Percentiles rank a stretch among this genome's conserved stretches.
Conservation (phyloP, 2,113 vertebrate species). For the Myotis yumanensis region DNA sequence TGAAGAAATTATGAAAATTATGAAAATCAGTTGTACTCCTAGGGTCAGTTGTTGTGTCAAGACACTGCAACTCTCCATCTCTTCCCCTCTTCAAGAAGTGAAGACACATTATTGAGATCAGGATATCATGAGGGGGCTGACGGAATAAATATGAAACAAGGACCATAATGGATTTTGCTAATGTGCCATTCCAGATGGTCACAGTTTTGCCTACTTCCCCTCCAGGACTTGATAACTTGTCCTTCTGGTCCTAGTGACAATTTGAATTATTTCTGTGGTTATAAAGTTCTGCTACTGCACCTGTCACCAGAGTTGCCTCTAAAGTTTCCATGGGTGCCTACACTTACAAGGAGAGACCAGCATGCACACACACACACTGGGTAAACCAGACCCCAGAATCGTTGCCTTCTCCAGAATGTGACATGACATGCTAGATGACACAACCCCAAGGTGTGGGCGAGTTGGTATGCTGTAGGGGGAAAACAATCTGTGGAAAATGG, state of each 20-base stretch:
- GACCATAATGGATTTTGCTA: neutral
- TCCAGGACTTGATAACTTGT: neutral
- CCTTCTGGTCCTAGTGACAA: neutral
- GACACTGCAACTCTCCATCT: neutral
- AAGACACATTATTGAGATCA: neutral
- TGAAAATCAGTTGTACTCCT: neutral
- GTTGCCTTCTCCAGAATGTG: neutral
- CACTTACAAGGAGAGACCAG: neutral
- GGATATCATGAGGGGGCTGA: neutral
- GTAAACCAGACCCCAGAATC: too few species aligned
- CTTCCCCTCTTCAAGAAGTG: neutral
- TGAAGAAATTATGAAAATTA: neutral
- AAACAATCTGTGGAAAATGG: neutral
- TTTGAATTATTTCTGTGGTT: neutral
- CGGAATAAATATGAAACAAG: neutral
- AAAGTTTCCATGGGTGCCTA: neutral
- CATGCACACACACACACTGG: accelerated
- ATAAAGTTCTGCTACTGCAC: neutral
- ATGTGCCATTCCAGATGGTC: neutral
- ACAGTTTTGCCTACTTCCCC: neutral
- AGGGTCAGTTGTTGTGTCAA: neutral
- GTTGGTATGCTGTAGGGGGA: neutral
- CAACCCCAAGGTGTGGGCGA: neutral
- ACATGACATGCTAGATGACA: too few species aligned
- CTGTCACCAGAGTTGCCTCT: neutral